Evolutionary conservation across 2,113 vertebrate genomes (phyloP).

Genomic region (Phoxinus phoxinus): DNA sequence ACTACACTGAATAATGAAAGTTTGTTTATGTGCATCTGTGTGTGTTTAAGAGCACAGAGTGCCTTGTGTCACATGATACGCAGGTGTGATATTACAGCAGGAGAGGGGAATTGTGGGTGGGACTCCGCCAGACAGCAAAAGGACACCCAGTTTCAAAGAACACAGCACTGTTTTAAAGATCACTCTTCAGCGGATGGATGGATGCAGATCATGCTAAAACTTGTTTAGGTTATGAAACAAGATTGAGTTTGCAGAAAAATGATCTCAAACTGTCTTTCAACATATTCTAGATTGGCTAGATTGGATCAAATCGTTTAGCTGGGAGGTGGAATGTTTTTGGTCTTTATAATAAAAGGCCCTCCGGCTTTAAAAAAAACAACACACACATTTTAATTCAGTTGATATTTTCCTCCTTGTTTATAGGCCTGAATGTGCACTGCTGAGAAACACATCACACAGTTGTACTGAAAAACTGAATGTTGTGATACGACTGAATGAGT

Average conservation of each 20-base stretch:
- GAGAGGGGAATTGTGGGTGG: slow-evolving; percentile 76
- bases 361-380: not conserved
- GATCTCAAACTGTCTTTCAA: not conserved
- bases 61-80: slow-evolving; percentile 73
- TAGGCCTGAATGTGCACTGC: not conserved
- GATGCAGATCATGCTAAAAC: not conserved
- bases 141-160: slow-evolving; percentile 18
- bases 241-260: not conserved
- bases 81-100: slow-evolving; percentile 79
- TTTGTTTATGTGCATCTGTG: slow-evolving; percentile 34
- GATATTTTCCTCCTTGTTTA: not conserved
- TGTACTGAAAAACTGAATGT: not conserved
- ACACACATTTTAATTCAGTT: not conserved
- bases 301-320: slow-evolving; percentile 43
- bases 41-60: slow-evolving; percentile 26
- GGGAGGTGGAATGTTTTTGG: slow-evolving; percentile 18
- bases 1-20: slow-evolving; percentile 26
- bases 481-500: not conserved
- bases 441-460: not conserved
- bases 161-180: slow-evolving; percentile 45
- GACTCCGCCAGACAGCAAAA: slow-evolving; percentile 53
- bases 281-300: not conserved
- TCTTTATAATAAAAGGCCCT: not conserved
- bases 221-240: not conserved
- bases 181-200: not conserved